Evolutionary conservation across 2,888 invertebrate species (phyloP), one percentile per base, ranked within the genome.

Genomic region (Hypomecis punctinalis): DNA sequence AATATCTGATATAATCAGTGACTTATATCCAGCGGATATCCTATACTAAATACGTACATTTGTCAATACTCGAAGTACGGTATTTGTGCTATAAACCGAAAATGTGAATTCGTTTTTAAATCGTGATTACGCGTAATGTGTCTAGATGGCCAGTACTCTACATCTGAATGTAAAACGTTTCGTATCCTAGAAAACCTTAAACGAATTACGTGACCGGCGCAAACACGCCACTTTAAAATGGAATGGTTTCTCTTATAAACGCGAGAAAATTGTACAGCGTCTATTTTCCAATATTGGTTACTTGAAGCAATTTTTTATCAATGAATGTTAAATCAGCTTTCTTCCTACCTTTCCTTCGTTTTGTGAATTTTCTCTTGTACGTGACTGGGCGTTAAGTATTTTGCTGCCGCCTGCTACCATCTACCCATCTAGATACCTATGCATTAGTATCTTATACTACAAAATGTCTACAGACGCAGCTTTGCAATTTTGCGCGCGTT

Each of bases 331-430:
- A n/a, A 7, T 35, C 33, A 35, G n/a, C 45, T 13, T 54, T 5
- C 35, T 36, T 54, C 36, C 45, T 13, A 45, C 43, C 45, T 43
- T n/a, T 9, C 1, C 33, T 13, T 54, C 33, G 40, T 36, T 49
- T 49, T 7, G 11, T 7, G 36, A 51, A 37, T 39, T 51, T 46
- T 5, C 46, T 45, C 2, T 5, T 46, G 45, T 46, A 63, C 57
- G 63, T 57, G 52, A 36, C 57, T 13, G 23, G 40, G 51, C 40
- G 51, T 45, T 40, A 51, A 33, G 33, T 11, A 55, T 23, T 33
- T 46, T 46, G 43, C 66, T 37, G n/a, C 39, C 37, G 43, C 53
- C 42, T 49, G 45, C 36, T 39, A 61, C 63, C 47, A 23, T 23
- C 23, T 23, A 23, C 59, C 63, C 47, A 23, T 23, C 23, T 23